Conservation (phyloP, 2,888 invertebrate species). For the Gisinianus flammeolus region DNA sequence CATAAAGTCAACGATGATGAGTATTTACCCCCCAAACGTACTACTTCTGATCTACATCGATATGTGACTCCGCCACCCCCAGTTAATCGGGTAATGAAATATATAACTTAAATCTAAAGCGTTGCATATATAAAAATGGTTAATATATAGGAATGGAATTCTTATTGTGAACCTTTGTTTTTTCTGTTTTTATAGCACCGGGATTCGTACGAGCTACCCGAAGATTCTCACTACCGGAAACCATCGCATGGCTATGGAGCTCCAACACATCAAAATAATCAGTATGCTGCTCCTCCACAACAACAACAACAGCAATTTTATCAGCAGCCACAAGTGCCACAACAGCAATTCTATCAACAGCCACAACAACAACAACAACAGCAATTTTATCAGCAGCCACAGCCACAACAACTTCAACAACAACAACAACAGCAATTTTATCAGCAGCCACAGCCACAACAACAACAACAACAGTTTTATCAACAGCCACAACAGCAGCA, state of each 20-base stretch:
- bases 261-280: slow-evolving; percentile 25
- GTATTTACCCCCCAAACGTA: slow-evolving; percentile 40
- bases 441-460: background rate
- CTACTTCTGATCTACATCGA: background rate
- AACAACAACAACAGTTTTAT: too few relatives aligned
- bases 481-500: background rate
- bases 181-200: background rate
- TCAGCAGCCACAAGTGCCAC: background rate
- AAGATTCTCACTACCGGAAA: slow-evolving; percentile 50
- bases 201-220: slow-evolving; percentile 46
- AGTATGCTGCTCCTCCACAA: slow-evolving; percentile 14
- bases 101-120: too few relatives aligned
- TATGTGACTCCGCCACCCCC: slow-evolving; percentile 33
- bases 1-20: slow-evolving; percentile 29
- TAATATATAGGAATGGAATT: background rate
- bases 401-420: too few relatives aligned
- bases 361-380: slow-evolving; percentile 4
- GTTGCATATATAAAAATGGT: too few relatives aligned
- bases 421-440: background rate
- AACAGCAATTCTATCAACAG: too few relatives aligned
- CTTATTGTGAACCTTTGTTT: slow-evolving; percentile 9
- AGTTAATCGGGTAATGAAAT: slow-evolving; percentile 9
- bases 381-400: too few relatives aligned
- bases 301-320: slow-evolving; percentile 1
- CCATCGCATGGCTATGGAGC: slow-evolving; percentile 49